Percentiles rank a stretch among this genome's conserved stretches.
phyloP scores from a whole-genome alignment of 2,797 vertebrate genomes.

The Argyrosomus regius region DNA sequence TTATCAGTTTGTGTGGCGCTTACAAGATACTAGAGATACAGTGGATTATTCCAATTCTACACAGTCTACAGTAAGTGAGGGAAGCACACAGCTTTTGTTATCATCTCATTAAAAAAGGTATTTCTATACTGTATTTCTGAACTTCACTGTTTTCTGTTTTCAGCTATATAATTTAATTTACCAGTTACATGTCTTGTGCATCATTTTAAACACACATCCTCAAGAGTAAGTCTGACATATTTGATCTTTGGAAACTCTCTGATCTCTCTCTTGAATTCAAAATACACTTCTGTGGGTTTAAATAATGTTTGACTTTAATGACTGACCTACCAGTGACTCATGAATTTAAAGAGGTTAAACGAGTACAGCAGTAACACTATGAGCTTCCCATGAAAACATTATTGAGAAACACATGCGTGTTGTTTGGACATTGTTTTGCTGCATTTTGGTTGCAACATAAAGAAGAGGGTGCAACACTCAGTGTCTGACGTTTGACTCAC shows the following conservation, averaged over 20 bases:
- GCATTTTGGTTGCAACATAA: not conserved
- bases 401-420: not conserved
- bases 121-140: not conserved
- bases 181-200: not conserved
- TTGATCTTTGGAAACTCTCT: not conserved
- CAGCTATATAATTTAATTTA: not conserved
- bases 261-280: not conserved
- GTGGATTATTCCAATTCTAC: not conserved
- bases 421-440: not conserved
- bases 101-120: not conserved
- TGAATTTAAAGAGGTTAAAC: not conserved
- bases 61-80: not conserved
- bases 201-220: not conserved
- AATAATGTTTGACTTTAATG: conserved; percentile 13
- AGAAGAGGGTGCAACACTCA: not conserved
- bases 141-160: not conserved
- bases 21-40: not conserved
- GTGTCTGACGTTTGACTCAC: conserved; percentile 32
- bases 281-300: conserved; percentile 2
- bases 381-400: not conserved
- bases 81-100: not conserved
- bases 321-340: not conserved
- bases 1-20: conserved; percentile 3
- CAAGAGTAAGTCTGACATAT: not conserved
- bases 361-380: not conserved